phyloP scores from a whole-genome alignment of 2,113 vertebrate species.

The Pterocles gutturalis region DNA sequence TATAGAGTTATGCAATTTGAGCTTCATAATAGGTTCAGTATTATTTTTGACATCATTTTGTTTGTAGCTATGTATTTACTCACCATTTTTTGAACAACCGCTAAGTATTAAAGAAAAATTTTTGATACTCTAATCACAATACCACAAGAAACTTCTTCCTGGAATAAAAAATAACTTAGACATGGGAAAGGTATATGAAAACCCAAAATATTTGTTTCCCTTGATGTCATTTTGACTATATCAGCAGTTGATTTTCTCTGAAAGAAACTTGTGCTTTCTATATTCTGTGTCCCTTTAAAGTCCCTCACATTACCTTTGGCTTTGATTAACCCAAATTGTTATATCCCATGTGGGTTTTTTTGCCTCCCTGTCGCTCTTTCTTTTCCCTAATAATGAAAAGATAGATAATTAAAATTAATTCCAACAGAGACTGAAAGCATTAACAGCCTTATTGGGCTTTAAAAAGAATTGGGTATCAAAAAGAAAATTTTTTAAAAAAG shows the following conservation, averaged over 20 bases:
- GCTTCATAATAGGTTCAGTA: neutral
- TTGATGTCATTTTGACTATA: neutral
- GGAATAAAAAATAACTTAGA: neutral
- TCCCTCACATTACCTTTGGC: neutral
- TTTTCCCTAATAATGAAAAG: neutral
- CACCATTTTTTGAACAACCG: neutral
- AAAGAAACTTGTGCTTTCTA: neutral
- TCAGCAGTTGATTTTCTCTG: neutral
- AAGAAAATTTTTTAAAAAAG: neutral
- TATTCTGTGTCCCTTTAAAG: neutral
- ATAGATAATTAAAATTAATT: conserved; percentile 9
- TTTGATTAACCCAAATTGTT: conserved; percentile 1
- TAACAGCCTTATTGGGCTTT: neutral
- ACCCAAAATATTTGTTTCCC: neutral
- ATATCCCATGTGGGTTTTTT: neutral
- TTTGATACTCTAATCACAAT: neutral
- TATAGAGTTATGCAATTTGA: neutral
- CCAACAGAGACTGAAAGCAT: neutral
- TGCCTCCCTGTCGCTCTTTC: neutral
- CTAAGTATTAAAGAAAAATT: neutral
- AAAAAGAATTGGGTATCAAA: neutral
- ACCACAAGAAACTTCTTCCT: neutral
- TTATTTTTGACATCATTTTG: neutral
- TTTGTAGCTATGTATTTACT: neutral
- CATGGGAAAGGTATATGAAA: neutral